Conservation (phyloP, 64 coral and sea anemone genomes). For the Astreopora myriophthalma region DNA sequence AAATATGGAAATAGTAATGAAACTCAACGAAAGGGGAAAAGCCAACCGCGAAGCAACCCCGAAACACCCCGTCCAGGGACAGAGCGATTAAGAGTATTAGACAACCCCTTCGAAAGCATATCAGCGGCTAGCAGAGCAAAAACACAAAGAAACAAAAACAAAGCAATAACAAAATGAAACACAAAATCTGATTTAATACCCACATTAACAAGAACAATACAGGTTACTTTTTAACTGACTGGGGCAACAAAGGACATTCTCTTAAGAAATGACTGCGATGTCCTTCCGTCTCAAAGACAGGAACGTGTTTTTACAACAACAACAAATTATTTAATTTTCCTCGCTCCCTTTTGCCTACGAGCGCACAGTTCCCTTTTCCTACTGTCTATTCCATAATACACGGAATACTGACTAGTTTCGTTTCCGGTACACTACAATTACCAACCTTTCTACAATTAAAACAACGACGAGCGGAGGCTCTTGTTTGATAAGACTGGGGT, state of each 20-base stretch:
- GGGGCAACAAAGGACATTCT: background rate
- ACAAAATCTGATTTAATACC: no score
- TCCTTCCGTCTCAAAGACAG: no score
- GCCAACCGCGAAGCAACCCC: slow-evolving; percentile 33
- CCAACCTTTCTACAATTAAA: slow-evolving; percentile 24
- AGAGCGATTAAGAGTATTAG: slow-evolving; percentile 37
- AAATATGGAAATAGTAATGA: background rate
- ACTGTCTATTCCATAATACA: no score
- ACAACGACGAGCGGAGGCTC: background rate
- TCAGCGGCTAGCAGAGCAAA: background rate
- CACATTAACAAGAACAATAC: background rate
- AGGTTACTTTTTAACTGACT: background rate
- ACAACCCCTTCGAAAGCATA: background rate
- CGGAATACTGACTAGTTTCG: no score
- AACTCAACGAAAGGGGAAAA: slow-evolving; percentile 27
- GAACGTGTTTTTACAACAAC: no score
- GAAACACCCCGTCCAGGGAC: slow-evolving; percentile 50
- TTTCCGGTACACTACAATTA: no score
- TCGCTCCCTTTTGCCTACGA: no score
- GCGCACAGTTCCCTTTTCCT: no score
- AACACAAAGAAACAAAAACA: slow-evolving; percentile 14
- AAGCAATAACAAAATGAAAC: slow-evolving; percentile 3
- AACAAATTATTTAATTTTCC: no score
- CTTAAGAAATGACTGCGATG: background rate
- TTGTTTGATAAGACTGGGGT: background rate